These are phyloP conservation scores for Drosophila lini DNA, from an alignment of 1,140 invertebrate species.

Conservation along the genomic window DNA sequence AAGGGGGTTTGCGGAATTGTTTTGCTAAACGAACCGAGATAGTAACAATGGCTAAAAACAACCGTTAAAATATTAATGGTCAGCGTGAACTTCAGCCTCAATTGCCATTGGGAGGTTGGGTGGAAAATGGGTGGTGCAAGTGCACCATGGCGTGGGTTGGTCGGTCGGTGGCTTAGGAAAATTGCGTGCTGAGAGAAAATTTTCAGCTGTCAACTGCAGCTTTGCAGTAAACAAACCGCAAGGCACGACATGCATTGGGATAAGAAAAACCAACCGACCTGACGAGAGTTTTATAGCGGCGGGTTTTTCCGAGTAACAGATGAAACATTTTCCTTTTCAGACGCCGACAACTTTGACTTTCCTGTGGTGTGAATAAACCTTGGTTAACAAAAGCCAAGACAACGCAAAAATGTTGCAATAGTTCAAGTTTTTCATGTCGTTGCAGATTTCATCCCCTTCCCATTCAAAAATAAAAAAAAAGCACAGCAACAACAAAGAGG, in stretches of 20 bases:
- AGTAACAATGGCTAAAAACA: conserved; percentile 35
- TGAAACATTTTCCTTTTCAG: conserved; percentile 50
- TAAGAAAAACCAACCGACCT: conserved; percentile 23
- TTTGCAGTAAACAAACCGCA: conserved; percentile 38
- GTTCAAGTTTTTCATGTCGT: conserved; percentile 77
- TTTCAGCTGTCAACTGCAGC: conserved; percentile 53
- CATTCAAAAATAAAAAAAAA: conserved; percentile 1
- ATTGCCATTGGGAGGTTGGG: conserved; percentile 3
- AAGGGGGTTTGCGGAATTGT: conserved; percentile 28
- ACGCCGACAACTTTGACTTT: conserved; percentile 62
- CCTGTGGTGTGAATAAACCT: conserved; percentile 77
- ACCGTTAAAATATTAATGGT: conserved; percentile 65
- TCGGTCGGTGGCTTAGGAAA: conserved; percentile 15
- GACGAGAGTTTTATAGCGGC: conserved; percentile 15
- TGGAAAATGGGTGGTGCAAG: conserved; percentile 7
- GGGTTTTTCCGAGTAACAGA: conserved; percentile 37
- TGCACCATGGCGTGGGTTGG: not conserved
- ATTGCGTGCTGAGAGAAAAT: conserved; percentile 56
- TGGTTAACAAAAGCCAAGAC: conserved; percentile 44
- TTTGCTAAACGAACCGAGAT: conserved; percentile 50
- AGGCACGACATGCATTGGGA: conserved; percentile 36
- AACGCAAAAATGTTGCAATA: conserved; percentile 74
- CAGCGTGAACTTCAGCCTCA: conserved; percentile 40
- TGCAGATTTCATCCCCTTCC: conserved; percentile 59
- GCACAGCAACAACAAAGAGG: conserved; percentile 55